Conservation (phyloP, 2,113 vertebrate species). For the Passer montanus region DNA sequence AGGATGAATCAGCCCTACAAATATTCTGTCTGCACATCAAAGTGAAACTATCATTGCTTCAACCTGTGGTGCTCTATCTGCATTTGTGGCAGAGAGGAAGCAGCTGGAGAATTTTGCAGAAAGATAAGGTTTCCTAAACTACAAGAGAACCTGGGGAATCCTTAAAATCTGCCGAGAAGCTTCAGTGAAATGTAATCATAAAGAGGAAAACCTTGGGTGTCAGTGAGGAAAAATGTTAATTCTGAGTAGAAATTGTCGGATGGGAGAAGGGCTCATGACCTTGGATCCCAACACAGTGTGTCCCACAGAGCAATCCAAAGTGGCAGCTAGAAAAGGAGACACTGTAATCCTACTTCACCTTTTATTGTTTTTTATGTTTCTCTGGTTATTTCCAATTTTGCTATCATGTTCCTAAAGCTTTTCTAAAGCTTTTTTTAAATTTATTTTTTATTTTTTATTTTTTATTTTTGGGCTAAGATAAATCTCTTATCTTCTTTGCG, state of each 20-base stretch:
- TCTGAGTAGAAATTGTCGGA: background rate
- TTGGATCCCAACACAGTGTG: background rate
- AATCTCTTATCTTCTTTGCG: background rate
- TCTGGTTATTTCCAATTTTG: background rate
- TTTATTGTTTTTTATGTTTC: conserved; percentile 9
- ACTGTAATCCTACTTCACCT: background rate
- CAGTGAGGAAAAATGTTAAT: background rate
- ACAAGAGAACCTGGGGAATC: background rate
- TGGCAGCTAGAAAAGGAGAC: background rate
- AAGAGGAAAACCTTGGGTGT: background rate
- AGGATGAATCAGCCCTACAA: background rate
- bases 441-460: no score
- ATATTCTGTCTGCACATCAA: background rate
- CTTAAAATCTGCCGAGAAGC: background rate
- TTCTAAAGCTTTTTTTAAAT: no score
- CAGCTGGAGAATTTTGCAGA: background rate
- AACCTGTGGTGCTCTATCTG: background rate
- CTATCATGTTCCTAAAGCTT: background rate
- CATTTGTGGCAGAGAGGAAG: background rate
- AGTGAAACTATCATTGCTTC: background rate
- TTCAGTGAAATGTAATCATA: background rate
- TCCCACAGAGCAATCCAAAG: background rate
- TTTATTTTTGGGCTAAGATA: background rate
- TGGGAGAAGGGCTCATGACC: background rate
- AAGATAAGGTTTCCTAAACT: background rate